Percentiles rank a stretch among this genome's conserved stretches.
Conservation (phyloP, 2,888 invertebrate species). For the Capitulum mitella region DNA sequence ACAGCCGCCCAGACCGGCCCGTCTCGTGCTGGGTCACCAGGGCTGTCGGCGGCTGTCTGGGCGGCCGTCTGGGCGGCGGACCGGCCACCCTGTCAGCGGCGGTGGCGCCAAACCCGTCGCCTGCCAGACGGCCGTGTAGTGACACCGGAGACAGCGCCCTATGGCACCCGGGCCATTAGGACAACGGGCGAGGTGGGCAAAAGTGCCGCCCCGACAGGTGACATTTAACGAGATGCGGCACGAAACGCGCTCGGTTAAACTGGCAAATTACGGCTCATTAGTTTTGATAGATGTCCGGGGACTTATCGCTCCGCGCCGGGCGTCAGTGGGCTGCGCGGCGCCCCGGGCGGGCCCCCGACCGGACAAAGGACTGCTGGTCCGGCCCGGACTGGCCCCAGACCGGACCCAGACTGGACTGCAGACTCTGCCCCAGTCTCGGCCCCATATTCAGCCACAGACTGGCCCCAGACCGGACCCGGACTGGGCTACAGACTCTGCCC, state of each 20-base stretch:
- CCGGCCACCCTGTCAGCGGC: neutral
- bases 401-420: no score
- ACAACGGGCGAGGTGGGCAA: neutral
- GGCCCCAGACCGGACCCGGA: no score
- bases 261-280: constrained; percentile 20
- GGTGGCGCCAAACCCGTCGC: neutral
- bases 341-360: no score
- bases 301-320: neutral
- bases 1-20: no score
- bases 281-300: constrained; percentile 2
- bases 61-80: neutral
- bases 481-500: no score
- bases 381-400: no score
- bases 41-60: neutral
- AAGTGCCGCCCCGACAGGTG: constrained; percentile 7
- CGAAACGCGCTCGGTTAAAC: neutral
- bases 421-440: no score
- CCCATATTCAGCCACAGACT: no score
- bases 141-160: neutral
- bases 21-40: no score
- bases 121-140: neutral
- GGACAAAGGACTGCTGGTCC: no score
- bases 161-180: neutral
- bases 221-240: constrained; percentile 15
- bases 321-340: no score